Percentiles rank a stretch among this genome's conserved stretches.
phyloP scores from a whole-genome alignment of 2,888 invertebrate species.

The Uropetala carovei region DNA sequence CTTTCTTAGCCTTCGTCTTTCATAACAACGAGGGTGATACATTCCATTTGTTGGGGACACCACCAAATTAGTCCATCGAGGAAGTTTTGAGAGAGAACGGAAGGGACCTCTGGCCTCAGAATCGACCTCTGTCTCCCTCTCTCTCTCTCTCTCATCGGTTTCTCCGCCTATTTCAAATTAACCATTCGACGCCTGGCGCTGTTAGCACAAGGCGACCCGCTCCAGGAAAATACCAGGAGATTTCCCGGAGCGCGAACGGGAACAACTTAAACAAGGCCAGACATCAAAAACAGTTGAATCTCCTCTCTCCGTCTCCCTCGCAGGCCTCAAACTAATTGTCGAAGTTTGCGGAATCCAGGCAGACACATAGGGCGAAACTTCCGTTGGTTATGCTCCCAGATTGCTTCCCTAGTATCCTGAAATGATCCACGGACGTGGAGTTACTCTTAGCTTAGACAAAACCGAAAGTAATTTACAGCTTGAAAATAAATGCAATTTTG shows the following conservation, averaged over 20 bases:
- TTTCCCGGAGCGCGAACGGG: not conserved
- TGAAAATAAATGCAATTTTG: too few species aligned
- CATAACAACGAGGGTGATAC: too few species aligned
- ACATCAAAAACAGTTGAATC: not conserved
- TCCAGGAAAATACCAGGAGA: not conserved
- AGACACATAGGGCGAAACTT: not conserved
- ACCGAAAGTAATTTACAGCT: too few species aligned
- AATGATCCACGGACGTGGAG: too few species aligned
- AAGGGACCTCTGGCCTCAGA: not conserved
- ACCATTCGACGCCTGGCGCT: not conserved
- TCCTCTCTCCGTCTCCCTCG: not conserved
- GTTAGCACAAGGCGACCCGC: not conserved
- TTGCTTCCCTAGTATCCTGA: not conserved
- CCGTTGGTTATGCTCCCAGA: not conserved
- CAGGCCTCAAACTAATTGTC: constrained; percentile 21
- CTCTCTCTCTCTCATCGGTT: not conserved
- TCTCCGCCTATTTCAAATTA: constrained; percentile 2
- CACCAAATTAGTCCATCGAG: too few species aligned
- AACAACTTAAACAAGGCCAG: not conserved
- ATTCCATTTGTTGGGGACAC: too few species aligned
- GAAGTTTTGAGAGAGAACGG: not conserved
- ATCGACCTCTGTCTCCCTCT: not conserved
- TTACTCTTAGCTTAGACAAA: too few species aligned
- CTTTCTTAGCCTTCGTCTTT: too few species aligned
- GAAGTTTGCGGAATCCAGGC: not conserved